phyloP scores from a whole-genome alignment of 2,888 invertebrate species.

The Apamea sordens region DNA sequence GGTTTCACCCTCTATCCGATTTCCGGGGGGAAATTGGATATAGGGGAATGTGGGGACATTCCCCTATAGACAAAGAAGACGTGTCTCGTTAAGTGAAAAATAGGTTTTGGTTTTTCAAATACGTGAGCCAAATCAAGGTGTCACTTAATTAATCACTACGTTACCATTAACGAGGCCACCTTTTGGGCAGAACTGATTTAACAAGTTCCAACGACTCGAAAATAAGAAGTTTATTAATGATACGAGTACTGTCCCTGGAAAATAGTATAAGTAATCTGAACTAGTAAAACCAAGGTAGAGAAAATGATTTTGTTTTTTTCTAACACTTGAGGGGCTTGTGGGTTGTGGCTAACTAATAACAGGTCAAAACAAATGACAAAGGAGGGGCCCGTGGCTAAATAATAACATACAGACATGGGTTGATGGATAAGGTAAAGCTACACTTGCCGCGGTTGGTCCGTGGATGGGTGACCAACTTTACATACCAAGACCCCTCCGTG shows the following conservation, averaged over 20 bases:
- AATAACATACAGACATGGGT: no score
- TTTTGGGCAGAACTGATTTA: not conserved
- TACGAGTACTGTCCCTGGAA: not conserved
- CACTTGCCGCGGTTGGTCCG: no score
- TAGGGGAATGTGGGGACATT: not conserved
- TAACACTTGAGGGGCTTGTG: no score
- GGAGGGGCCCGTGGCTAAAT: no score
- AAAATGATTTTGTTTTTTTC: no score
- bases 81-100: not conserved
- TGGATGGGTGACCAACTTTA: no score
- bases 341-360: no score
- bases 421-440: no score
- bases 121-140: not conserved
- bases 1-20: not conserved
- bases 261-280: not conserved
- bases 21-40: not conserved
- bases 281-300: no score
- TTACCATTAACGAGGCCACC: not conserved
- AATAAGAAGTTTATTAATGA: not conserved
- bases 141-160: not conserved
- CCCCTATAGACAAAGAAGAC: not conserved
- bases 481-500: no score
- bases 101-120: not conserved
- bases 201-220: not conserved
- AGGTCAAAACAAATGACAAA: no score